Evolutionary conservation across 2,888 invertebrate genomes (phyloP).

Genomic region (Macropis europaea): DNA sequence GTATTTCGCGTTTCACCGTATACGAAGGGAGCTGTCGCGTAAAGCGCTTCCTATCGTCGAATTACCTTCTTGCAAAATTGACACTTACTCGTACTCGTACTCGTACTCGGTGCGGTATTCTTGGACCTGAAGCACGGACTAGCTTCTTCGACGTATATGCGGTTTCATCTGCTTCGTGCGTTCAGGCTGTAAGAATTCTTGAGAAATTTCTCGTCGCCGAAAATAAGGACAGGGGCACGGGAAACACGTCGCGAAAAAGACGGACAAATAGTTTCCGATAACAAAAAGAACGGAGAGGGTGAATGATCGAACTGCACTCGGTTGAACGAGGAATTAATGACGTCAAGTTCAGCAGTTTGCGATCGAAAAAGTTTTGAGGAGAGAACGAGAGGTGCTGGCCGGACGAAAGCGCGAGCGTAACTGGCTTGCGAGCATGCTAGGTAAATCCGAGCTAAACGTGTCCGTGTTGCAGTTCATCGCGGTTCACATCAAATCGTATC

Average conservation of each 20-base stretch:
- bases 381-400: conserved; percentile 66
- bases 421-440: conserved; percentile 72
- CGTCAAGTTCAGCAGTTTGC: neutral
- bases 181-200: neutral
- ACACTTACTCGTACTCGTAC: conserved; percentile 36
- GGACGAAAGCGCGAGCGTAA: conserved; percentile 77
- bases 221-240: neutral
- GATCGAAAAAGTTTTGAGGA: conserved; percentile 29
- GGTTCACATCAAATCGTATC: conserved; percentile 68
- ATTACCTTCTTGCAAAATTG: neutral
- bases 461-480: conserved; percentile 64
- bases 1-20: too few species aligned
- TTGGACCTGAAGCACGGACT: conserved; percentile 17
- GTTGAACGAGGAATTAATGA: too few species aligned
- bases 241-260: neutral
- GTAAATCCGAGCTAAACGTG: conserved; percentile 74
- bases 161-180: neutral
- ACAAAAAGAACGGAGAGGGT: too few species aligned
- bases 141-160: conserved; percentile 4
- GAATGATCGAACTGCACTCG: too few species aligned
- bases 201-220: too few species aligned
- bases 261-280: neutral
- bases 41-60: too few species aligned
- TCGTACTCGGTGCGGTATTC: neutral
- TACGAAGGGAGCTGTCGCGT: too few species aligned